Evolutionary conservation across 2,888 invertebrate genomes (phyloP).

Genomic region (Drosophila austrosaltans): DNA sequence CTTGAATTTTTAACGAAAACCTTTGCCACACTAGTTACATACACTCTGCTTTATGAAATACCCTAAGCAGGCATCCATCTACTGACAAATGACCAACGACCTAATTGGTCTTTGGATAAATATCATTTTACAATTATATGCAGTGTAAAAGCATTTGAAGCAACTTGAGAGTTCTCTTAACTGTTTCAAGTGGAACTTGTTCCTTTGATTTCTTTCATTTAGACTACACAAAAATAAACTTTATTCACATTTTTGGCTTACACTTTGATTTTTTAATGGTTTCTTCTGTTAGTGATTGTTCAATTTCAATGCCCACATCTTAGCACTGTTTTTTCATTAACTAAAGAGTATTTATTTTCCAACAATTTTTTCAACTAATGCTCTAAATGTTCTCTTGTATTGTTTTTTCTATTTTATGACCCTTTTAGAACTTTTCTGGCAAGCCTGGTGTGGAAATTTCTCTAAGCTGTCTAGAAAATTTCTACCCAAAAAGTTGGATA

Average conservation of each 20-base stretch:
- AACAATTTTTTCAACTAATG: background rate
- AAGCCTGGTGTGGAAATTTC: constrained; percentile 53
- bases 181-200: too few relatives aligned
- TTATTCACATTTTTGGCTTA: too few relatives aligned
- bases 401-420: constrained; percentile 23
- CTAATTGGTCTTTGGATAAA: background rate
- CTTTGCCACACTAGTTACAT: constrained; percentile 48
- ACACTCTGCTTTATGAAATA: constrained; percentile 24
- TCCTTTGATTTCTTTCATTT: too few relatives aligned
- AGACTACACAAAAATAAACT: too few relatives aligned
- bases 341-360: background rate
- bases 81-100: background rate
- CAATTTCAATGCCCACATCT: too few relatives aligned
- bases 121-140: too few relatives aligned
- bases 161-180: too few relatives aligned
- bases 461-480: constrained; percentile 69
- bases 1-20: constrained; percentile 37
- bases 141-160: too few relatives aligned
- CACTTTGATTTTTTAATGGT: too few relatives aligned
- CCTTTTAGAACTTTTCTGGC: constrained; percentile 27
- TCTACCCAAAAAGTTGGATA: constrained; percentile 38
- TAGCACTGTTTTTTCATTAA: too few relatives aligned
- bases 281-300: too few relatives aligned
- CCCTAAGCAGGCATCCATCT: constrained; percentile 25
- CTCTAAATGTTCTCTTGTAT: background rate